A percentile compares a stretch with the other conserved stretches of the same genome.
Evolutionary conservation across 2,797 vertebrate species (phyloP).

Genomic region (Coracias cyanogaster): DNA sequence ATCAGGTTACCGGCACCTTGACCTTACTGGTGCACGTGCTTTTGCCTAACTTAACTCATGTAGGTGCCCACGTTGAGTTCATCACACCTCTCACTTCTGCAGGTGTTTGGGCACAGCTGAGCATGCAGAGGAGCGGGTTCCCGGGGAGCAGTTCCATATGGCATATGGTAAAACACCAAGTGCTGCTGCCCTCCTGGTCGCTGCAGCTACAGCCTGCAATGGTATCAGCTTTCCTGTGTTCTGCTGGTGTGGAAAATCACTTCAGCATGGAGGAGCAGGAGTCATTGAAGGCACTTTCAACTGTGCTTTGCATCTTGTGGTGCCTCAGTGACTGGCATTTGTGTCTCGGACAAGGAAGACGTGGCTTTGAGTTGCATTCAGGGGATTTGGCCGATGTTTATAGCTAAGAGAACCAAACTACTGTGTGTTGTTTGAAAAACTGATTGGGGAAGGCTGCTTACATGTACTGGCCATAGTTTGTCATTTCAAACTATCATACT

Average conservation of each 20-base stretch:
- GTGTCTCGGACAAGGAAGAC: constrained; percentile 16
- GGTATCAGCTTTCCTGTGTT: neutral
- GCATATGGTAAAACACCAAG: neutral
- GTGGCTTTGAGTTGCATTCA: constrained; percentile 32
- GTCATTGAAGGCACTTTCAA: constrained; percentile 18
- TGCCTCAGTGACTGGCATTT: neutral
- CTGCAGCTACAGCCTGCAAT: neutral
- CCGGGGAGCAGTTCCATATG: neutral
- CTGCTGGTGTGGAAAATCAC: constrained; percentile 37
- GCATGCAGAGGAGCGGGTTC: neutral
- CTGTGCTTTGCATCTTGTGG: neutral
- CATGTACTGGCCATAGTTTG: neutral
- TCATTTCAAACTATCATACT: neutral
- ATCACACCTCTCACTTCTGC: neutral
- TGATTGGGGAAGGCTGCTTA: neutral
- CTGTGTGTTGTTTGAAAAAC: neutral
- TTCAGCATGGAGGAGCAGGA: constrained; percentile 1
- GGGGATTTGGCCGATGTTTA: neutral
- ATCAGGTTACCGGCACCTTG: constrained; percentile 10
- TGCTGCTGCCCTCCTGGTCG: neutral
- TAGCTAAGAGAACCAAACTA: neutral
- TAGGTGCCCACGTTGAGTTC: neutral
- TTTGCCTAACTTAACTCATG: neutral
- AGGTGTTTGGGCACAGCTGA: neutral
- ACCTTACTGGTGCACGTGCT: neutral